Evolutionary conservation across 2,888 invertebrate genomes (phyloP), one percentile per base, ranked within the genome.

Genomic region (Pegoplata infirma): DNA sequence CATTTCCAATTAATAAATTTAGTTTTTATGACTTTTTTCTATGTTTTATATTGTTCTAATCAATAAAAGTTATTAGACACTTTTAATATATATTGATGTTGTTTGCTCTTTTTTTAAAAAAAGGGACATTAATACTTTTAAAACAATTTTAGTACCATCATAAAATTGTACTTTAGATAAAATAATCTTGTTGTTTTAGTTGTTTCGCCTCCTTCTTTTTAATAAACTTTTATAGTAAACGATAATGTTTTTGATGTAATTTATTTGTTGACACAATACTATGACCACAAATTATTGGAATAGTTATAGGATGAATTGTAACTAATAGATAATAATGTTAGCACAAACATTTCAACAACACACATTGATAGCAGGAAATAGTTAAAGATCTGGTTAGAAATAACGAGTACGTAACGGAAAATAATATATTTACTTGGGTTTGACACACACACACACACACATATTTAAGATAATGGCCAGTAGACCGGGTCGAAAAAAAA

Each of bases 141-240:
- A 55, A 55, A 55, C 55, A 55, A 55, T 32, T 55, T 32, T 55
- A 55, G 4, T 55, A 12, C 6, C 17, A 40, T 16, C 55, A 55
- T 55, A 55, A 55, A 55, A 32, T 6, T 16, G 32, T 16, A 28
- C 28, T 55, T 46, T 12, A 64, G 44, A 66, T 66, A 66, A 51
- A 23, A 12, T 19, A 32, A 44, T 40, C 36, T 40, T 40, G 36
- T 40, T n/a, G n/a, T n/a, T n/a, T 40, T 36, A 28, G n/a, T 25
- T 6, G 6, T 25, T 25, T 25, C 25, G 6, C 6, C 6, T 28
- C 1, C 28, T 32, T 10, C 3, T 1, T 32, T 32, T 32, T 32
- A n/a, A n/a, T n/a, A 25, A 25, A 14, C n/a, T 4, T 40, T 40
- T 5, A 12, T n/a, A 40, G n/a, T 40, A 40, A 40, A 40, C n/a